A percentile compares a stretch with the other conserved stretches of the same genome.
Conservation (phyloP, 2,113 vertebrate genomes). For the Nothocercus julius region DNA sequence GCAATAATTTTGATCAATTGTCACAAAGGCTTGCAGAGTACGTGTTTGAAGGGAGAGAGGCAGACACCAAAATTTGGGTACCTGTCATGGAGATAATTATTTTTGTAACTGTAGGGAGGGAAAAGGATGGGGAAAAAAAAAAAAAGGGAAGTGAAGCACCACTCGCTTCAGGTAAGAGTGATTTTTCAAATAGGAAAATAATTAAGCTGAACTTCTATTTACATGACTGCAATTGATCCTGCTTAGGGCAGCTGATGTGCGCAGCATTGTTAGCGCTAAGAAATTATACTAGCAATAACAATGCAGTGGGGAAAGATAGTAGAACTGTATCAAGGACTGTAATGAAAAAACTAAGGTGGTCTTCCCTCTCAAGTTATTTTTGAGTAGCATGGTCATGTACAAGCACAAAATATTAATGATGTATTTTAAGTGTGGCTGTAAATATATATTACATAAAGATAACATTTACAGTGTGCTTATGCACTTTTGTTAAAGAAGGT, state of each 20-base stretch:
- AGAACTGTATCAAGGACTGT: not conserved
- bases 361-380: not conserved
- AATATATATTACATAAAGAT: not conserved
- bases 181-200: conserved; percentile 23
- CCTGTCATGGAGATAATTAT: conserved; percentile 31
- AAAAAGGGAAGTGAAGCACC: not conserved
- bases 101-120: conserved; percentile 13
- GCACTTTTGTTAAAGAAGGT: not conserved
- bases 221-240: not conserved
- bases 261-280: not conserved
- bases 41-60: conserved; percentile 22
- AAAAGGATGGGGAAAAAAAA: conserved; percentile 1
- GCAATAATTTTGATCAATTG: conserved; percentile 2
- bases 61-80: not conserved
- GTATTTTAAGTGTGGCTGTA: not conserved
- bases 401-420: not conserved
- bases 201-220: conserved; percentile 44
- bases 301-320: not conserved
- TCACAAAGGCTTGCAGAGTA: conserved; percentile 16
- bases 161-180: not conserved
- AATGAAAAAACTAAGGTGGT: not conserved
- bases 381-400: not conserved
- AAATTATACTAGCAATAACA: not conserved
- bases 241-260: not conserved
- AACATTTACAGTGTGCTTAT: not conserved